These are phyloP conservation scores for Pangasius mekongensis DNA, from an alignment of 2,797 vertebrate genomes.

Conservation along the genomic window DNA sequence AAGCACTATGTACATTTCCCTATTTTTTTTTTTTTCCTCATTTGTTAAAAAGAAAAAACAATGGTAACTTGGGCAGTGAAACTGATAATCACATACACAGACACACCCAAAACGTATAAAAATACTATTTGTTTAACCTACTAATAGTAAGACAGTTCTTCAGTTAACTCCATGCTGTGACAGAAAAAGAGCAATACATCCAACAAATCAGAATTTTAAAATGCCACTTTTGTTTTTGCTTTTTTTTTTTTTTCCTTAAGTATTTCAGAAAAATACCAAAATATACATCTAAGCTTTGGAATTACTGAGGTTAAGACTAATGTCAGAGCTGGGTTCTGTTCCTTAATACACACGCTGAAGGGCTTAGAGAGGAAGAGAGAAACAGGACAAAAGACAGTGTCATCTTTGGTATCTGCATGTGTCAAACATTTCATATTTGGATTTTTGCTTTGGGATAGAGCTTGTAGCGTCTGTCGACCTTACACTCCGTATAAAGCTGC, in stretches of 20 bases:
- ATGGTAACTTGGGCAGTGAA: slow-evolving; percentile 97
- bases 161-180: slow-evolving; percentile 98
- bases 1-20: slow-evolving; percentile 87
- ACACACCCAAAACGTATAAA: slow-evolving; percentile 99
- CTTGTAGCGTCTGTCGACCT: slow-evolving; percentile 92
- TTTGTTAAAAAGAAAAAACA: slow-evolving; percentile 74
- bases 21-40: slow-evolving; percentile 52
- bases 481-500: slow-evolving; percentile 85
- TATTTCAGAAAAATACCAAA: slow-evolving; percentile 99
- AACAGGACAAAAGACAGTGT: slow-evolving; percentile 80
- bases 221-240: slow-evolving; percentile 76
- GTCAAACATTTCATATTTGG: slow-evolving; percentile 99
- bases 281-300: slow-evolving; percentile 99
- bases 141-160: slow-evolving; percentile 98
- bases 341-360: slow-evolving; percentile 98
- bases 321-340: slow-evolving; percentile 98
- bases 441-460: slow-evolving; percentile 99
- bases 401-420: slow-evolving; percentile 99
- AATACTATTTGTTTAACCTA: slow-evolving; percentile 99
- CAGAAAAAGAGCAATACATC: slow-evolving; percentile 94
- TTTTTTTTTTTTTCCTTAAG: slow-evolving; percentile 60
- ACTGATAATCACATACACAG: slow-evolving; percentile 89
- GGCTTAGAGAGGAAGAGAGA: slow-evolving; percentile 75
- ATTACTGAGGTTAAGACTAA: slow-evolving; percentile 99
- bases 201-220: slow-evolving; percentile 90